These are phyloP conservation scores for Scaptodrosophila latifasciaeformis DNA, from an alignment of 2,888 invertebrate genomes.

Conservation along the genomic window DNA sequence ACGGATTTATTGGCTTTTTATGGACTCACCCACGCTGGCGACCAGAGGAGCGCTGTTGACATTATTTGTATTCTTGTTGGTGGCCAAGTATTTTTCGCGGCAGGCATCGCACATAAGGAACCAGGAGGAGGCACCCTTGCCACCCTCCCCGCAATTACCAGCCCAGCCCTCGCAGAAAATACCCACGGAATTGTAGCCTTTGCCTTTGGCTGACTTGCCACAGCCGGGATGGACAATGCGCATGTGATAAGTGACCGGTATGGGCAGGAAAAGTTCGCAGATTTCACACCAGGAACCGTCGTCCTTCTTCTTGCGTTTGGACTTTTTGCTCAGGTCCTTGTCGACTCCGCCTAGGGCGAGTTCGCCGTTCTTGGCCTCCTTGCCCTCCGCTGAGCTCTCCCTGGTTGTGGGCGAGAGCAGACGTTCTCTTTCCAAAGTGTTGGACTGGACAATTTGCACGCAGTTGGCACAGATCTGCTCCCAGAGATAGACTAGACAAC, in stretches of 20 bases:
- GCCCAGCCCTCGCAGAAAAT: conserved; percentile 92
- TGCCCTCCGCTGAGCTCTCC: conserved; percentile 40
- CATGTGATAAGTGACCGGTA: conserved; percentile 94
- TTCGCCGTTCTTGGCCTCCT: conserved; percentile 40
- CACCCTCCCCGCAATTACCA: conserved; percentile 91
- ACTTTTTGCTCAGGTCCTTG: conserved; percentile 68
- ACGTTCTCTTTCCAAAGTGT: conserved; percentile 70
- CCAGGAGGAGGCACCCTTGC: conserved; percentile 87
- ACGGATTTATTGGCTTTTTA: neutral
- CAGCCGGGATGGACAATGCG: conserved; percentile 92
- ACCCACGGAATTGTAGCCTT: conserved; percentile 94
- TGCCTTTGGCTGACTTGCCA: conserved; percentile 87
- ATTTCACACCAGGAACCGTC: conserved; percentile 84
- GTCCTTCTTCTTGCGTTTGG: conserved; percentile 73
- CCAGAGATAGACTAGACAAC: conserved; percentile 92
- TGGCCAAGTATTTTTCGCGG: conserved; percentile 82
- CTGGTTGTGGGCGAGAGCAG: conserved; percentile 45
- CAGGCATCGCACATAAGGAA: conserved; percentile 95
- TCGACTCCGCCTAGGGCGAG: conserved; percentile 41
- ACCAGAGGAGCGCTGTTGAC: conserved; percentile 70
- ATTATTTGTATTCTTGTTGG: conserved; percentile 72
- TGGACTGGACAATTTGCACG: conserved; percentile 78
- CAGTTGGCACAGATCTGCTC: conserved; percentile 85
- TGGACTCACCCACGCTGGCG: conserved; percentile 52
- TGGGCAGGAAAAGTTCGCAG: conserved; percentile 85